Evolutionary conservation across 2,797 vertebrate genomes (phyloP).

Genomic region (Microtus californicus): DNA sequence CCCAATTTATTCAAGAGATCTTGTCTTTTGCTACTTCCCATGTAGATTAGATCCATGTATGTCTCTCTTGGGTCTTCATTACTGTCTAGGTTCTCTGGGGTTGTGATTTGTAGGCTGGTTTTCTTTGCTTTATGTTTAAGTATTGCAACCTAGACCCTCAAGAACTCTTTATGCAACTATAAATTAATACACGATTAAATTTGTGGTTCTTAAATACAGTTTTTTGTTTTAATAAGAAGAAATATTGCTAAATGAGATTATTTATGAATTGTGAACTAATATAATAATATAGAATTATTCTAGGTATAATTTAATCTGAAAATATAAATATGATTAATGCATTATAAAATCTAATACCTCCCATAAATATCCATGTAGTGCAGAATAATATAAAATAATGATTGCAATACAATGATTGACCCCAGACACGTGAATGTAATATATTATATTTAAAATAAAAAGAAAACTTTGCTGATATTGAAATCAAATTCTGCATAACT

Average conservation of each 20-base stretch:
- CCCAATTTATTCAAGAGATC: no score
- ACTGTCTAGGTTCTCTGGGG: no score
- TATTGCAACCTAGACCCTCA: slow-evolving; percentile 22
- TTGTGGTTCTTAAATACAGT: slow-evolving; percentile 33
- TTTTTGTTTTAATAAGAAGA: slow-evolving; percentile 17
- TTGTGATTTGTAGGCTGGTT: no score
- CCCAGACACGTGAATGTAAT: neutral
- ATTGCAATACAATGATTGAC: neutral
- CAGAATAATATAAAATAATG: slow-evolving; percentile 14
- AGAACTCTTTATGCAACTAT: slow-evolving; percentile 26
- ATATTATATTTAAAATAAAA: slow-evolving; percentile 57
- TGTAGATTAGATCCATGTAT: no score
- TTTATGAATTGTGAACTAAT: slow-evolving; percentile 33
- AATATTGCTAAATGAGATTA: slow-evolving; percentile 4
- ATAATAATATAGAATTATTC: slow-evolving; percentile 21
- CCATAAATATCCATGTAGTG: neutral
- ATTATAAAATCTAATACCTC: neutral
- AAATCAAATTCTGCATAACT: slow-evolving; percentile 15
- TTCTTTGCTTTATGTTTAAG: no score
- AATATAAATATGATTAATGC: slow-evolving; percentile 18
- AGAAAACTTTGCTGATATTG: slow-evolving; percentile 32
- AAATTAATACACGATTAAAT: slow-evolving; percentile 30
- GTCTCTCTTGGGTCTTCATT: no score
- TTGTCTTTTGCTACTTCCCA: no score
- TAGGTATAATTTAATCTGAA: slow-evolving; percentile 8